phyloP scores from a whole-genome alignment of 2,113 vertebrate genomes.

The Dicaeum eximium region DNA sequence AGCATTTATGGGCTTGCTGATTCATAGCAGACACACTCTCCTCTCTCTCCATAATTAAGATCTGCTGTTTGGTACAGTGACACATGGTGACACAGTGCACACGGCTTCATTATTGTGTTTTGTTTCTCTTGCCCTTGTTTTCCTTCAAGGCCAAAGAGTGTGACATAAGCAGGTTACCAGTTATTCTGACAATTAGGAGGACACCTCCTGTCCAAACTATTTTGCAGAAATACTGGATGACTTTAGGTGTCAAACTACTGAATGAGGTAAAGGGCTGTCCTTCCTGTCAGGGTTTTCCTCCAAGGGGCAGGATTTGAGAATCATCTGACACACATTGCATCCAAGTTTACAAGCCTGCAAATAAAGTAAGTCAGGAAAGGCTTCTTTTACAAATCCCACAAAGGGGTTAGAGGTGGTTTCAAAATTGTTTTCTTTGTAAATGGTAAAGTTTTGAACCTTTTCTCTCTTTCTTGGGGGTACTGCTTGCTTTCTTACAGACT shows the following conservation, averaged over 20 bases:
- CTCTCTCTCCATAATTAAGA: neutral
- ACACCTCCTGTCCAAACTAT: neutral
- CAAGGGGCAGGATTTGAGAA: neutral
- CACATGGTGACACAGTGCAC: neutral
- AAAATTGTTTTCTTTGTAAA: neutral
- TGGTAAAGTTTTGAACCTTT: neutral
- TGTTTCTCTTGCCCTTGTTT: neutral
- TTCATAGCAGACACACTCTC: neutral
- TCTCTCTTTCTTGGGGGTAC: neutral
- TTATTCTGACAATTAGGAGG: neutral
- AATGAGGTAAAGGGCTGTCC: neutral
- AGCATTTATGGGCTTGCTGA: neutral
- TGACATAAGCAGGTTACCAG: neutral
- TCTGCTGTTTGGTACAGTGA: neutral
- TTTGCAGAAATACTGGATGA: neutral
- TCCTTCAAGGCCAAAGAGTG: neutral
- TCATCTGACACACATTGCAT: neutral
- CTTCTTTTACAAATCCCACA: neutral
- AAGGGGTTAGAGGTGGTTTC: neutral
- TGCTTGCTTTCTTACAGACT: neutral
- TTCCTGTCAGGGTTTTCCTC: neutral
- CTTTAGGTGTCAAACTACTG: neutral
- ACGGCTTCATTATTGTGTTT: neutral
- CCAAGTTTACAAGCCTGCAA: neutral
- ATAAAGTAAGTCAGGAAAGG: neutral